Percentiles rank a stretch among this genome's conserved stretches.
These are phyloP conservation scores for Struthidea cinerea DNA, from an alignment of 2,113 vertebrate species.

Conservation along the genomic window DNA sequence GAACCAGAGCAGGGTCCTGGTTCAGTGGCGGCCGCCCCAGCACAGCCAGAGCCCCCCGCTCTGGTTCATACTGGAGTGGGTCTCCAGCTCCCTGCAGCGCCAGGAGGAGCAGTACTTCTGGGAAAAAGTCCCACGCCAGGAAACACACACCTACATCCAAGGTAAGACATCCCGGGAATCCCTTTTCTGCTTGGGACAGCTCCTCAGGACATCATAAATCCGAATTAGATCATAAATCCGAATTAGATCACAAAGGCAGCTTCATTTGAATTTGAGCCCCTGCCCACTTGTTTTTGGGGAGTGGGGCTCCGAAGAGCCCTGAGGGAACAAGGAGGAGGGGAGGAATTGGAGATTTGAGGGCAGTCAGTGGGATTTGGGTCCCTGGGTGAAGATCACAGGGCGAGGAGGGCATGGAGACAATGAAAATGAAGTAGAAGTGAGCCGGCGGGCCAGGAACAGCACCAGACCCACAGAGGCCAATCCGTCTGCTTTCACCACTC, in stretches of 20 bases:
- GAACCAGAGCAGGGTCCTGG: not conserved
- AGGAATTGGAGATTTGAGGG: accelerated
- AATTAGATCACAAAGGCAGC: accelerated
- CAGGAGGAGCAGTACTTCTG: not conserved
- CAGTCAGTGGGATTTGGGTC: not conserved
- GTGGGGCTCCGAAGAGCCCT: not conserved
- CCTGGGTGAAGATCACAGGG: not conserved
- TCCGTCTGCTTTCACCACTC: accelerated
- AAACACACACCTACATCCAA: not conserved
- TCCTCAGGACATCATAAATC: accelerated
- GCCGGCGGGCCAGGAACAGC: accelerated
- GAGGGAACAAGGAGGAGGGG: not conserved
- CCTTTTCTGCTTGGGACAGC: accelerated
- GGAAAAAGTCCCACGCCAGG: not conserved
- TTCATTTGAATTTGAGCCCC: not conserved
- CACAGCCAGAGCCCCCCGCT: not conserved
- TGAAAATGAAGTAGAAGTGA: accelerated
- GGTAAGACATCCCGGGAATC: not conserved
- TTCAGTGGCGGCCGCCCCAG: slow-evolving; percentile 17
- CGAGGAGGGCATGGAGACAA: not conserved
- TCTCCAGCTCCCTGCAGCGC: not conserved
- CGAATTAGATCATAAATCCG: accelerated
- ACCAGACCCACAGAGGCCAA: accelerated
- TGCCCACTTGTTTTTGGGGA: not conserved
- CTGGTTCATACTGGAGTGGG: slow-evolving; percentile 62